These are phyloP conservation scores for Clarias macrocephalus DNA, from an alignment of 2,113 vertebrate species.

Conservation along the genomic window DNA sequence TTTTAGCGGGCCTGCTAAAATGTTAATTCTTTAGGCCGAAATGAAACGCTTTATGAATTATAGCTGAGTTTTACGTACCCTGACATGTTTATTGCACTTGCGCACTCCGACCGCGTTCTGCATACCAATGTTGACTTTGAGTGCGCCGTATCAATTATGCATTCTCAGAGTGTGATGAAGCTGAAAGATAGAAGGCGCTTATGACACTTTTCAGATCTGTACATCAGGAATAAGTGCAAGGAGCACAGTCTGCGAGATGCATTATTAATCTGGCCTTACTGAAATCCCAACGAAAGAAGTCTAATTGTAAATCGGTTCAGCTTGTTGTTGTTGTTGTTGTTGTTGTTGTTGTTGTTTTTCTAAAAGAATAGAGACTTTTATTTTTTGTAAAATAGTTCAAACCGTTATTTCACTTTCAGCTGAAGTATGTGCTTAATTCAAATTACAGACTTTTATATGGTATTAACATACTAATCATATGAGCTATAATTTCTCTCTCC, in stretches of 20 bases:
- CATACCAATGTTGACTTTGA: constrained; percentile 40
- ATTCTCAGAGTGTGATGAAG: constrained; percentile 21
- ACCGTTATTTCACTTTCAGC: neutral
- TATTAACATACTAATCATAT: too few relatives aligned
- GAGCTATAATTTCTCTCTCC: too few relatives aligned
- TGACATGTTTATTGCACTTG: constrained; percentile 36
- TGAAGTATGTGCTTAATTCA: neutral
- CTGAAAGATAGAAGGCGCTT: constrained; percentile 6
- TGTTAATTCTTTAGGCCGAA: constrained; percentile 35
- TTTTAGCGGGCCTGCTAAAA: constrained; percentile 18
- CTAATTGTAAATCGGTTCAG: neutral
- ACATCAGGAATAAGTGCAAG: constrained; percentile 11
- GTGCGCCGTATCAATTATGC: constrained; percentile 42
- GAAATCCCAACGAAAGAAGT: neutral
- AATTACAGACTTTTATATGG: neutral
- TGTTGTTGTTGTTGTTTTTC: neutral
- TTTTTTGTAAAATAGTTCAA: neutral
- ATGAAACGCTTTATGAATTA: constrained; percentile 43
- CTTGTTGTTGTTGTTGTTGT: neutral
- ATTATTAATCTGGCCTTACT: constrained; percentile 11
- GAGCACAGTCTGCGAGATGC: neutral
- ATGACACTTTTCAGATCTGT: constrained; percentile 11
- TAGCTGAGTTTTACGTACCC: constrained; percentile 24
- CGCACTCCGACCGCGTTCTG: neutral
- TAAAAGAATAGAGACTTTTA: neutral